Evolutionary conservation across 2,888 invertebrate genomes (phyloP).

Genomic region (Andrena trimmerana): DNA sequence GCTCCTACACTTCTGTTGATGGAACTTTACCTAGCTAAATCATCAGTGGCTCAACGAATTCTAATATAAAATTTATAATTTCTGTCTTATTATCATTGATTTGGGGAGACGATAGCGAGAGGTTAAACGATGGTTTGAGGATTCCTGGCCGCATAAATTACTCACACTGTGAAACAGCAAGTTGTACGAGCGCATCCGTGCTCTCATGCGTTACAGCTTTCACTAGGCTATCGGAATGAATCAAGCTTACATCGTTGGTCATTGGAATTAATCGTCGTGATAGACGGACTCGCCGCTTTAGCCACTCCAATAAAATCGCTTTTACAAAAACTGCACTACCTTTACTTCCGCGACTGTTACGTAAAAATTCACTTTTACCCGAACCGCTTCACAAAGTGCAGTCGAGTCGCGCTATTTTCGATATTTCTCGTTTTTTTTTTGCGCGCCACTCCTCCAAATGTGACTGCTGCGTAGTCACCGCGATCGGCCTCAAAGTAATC

Average conservation of each 20-base stretch:
- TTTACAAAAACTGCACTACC: constrained; percentile 1
- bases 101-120: background rate
- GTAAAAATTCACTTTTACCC: constrained; percentile 33
- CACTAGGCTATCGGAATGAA: constrained; percentile 25
- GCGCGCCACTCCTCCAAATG: too few species aligned
- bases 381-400: background rate
- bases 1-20: too few species aligned
- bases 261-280: constrained; percentile 38
- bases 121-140: constrained; percentile 9
- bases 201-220: constrained; percentile 42
- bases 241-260: constrained; percentile 26
- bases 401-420: background rate
- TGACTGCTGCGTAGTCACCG: too few species aligned
- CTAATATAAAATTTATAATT: background rate
- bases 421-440: background rate
- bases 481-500: too few species aligned
- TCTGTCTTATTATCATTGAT: background rate
- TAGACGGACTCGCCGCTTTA: constrained; percentile 9
- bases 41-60: too few species aligned
- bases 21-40: too few species aligned
- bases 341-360: constrained; percentile 36
- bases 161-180: background rate
- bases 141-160: constrained; percentile 7
- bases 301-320: constrained; percentile 7
- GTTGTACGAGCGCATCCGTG: constrained; percentile 14